Evolutionary conservation across 2,888 invertebrate species (phyloP), one percentile per base, ranked within the genome.

Genomic region (Agrotis ipsilon): DNA sequence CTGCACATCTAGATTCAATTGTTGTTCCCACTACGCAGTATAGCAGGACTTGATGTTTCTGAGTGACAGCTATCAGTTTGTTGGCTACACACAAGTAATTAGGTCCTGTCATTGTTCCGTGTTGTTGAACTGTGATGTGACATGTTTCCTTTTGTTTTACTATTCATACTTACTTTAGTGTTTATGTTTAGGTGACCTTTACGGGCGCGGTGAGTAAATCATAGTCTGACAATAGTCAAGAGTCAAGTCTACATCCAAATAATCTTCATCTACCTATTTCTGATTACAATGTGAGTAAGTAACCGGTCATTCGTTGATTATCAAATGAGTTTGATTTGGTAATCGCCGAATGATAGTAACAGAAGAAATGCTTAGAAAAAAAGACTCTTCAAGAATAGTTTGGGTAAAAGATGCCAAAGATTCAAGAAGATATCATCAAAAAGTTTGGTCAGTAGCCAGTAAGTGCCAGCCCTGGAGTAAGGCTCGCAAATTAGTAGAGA

Each of bases 401-500:
- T n/a, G n/a, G n/a, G n/a, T n/a, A n/a, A n/a, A n/a, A n/a, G n/a
- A n/a, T n/a, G n/a, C n/a, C n/a, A n/a, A n/a, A n/a, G n/a, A n/a
- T n/a, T n/a, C n/a, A n/a, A n/a, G n/a, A n/a, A n/a, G n/a, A 7
- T 32, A 32, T 32, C 32, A 32, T 32, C 32, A 32, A 55, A 32
- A 55, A 13, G n/a, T n/a, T n/a, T n/a, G 6, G 14, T 13, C 13
- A 27, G 2, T 5, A 54, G 14, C 27, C 54, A n/a, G 55, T 32
- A 3, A n/a, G 71, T 55, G 87, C 62, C 91, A 94, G 63, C 94
- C 94, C 94, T 94, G 86, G 45, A 59, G 66, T 71, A 72, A 74
- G 81, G 81, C 81, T 86, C 88, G 93, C 94, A 91, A 94, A 94
- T 94, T 94, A 93, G 92, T 92, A 92, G 90, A 88, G 92, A 92